Evolutionary conservation across 2,113 vertebrate genomes (phyloP), one percentile per base, ranked within the genome.

Genomic region (Pelvicachromis taeniatus): DNA sequence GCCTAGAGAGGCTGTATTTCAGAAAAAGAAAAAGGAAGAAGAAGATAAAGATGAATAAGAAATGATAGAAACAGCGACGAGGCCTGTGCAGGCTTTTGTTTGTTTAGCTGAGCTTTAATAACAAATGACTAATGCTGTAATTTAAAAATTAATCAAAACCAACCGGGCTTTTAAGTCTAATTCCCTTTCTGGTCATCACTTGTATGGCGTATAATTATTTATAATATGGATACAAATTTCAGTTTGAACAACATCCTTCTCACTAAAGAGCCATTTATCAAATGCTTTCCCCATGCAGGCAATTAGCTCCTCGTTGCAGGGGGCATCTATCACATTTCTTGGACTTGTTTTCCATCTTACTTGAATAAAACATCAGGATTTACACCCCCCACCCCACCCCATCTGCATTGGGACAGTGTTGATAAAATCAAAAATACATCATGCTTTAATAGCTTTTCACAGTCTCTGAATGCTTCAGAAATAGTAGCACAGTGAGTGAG

Each of bases 341-440:
- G 11, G 45, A 35, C 63, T 54, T 13, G 48, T 84, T 85, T 85
- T 65, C 17, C 42, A 21, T 80, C 58, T 33, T 75, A 75, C 45
- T 55, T 77, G 33, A 53, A 45, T 52, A 84, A 84, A 86, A 77
- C 73, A 80, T 82, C 48, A 11, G 73, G 52, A 77, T 31, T 38
- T 21, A 48, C 42, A 33, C n/a, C 7, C 9, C 13, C 26, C 38
- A 9, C 21, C 21, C 2, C 40, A 13, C 45, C 9, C 14, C 80
- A 52, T 86, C 68, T 68, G 55, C 19, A 40, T 65, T 61, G 21
- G 33, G 58, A 78, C 78, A 13, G 29, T 70, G 40, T 85, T 77
- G 83, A 45, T 79, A 42, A 83, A 81, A 82, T 89, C 70, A 55
- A 75, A 77, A 81, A 52, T 16, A 77, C 63, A 85, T 61, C 8